Conservation (phyloP, 2,113 vertebrate species). For the Urocynchramus pylzowi region DNA sequence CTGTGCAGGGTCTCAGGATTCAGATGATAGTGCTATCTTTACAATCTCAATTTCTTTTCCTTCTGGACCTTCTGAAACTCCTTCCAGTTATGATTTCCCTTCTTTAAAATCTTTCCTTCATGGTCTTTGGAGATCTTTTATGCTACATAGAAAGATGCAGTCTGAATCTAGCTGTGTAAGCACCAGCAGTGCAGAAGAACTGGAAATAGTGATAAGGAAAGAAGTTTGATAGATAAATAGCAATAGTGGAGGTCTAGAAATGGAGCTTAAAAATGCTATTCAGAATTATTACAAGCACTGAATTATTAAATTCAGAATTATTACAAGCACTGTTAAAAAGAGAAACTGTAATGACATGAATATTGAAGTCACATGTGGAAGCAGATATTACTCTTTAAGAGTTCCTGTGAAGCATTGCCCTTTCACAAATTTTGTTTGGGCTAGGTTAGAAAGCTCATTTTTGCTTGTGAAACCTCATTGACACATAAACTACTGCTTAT, state of each 20-base stretch:
- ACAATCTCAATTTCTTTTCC: not conserved
- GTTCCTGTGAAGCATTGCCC: not conserved
- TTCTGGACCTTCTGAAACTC: not conserved
- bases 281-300: not conserved
- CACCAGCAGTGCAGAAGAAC: not conserved
- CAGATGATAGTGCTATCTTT: not conserved
- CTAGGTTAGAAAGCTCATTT: not conserved
- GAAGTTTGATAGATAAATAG: not conserved
- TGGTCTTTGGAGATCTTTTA: not conserved
- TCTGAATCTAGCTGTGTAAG: not conserved
- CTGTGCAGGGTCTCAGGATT: not conserved
- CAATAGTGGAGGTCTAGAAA: not conserved
- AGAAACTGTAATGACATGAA: not conserved
- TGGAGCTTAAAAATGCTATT: not conserved
- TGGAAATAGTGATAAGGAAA: not conserved
- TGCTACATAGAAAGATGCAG: not conserved
- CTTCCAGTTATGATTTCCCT: not conserved
- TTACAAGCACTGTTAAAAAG: not conserved
- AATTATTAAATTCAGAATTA: not conserved
- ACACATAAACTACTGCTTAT: accelerated
- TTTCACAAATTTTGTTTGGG: not conserved
- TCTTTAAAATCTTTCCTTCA: not conserved
- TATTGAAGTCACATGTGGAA: not conserved
- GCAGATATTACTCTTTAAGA: not conserved
- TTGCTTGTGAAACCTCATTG: not conserved